Evolutionary conservation across 2,797 vertebrate genomes (phyloP).

Genomic region (Luscinia megarhynchos): DNA sequence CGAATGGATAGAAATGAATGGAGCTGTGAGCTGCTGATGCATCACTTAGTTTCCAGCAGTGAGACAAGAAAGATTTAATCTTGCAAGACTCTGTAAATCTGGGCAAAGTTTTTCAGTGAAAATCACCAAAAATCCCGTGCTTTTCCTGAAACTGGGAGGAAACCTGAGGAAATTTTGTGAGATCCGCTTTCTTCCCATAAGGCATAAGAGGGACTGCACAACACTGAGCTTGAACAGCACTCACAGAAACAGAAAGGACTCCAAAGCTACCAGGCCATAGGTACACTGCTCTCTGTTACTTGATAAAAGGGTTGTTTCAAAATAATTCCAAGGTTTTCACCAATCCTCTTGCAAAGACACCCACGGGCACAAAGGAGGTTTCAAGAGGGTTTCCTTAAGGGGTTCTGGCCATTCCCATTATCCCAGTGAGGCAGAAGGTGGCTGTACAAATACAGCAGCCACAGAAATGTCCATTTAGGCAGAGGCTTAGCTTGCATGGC

Average conservation of each 20-base stretch:
- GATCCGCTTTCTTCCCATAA: not conserved
- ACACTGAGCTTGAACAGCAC: not conserved
- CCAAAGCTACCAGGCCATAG: not conserved
- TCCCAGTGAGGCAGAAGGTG: not conserved
- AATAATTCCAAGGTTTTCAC: not conserved
- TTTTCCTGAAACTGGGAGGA: not conserved
- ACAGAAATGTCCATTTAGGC: not conserved
- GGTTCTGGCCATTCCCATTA: not conserved
- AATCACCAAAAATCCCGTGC: not conserved
- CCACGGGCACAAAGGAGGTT: rapidly evolving
- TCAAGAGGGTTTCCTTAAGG: not conserved
- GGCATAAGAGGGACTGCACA: not conserved
- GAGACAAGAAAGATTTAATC: not conserved
- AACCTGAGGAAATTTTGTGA: rapidly evolving
- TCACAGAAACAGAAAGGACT: not conserved
- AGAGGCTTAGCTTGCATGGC: not conserved
- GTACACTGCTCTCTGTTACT: not conserved
- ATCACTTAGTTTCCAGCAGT: not conserved
- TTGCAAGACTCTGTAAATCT: not conserved
- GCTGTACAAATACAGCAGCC: not conserved
- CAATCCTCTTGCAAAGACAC: not conserved
- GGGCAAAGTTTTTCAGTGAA: not conserved
- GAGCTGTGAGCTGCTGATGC: not conserved
- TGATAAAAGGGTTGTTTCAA: not conserved
- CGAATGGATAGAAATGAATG: not conserved